phyloP scores from a whole-genome alignment of 2,888 invertebrate species.

The Lithosia quadra region DNA sequence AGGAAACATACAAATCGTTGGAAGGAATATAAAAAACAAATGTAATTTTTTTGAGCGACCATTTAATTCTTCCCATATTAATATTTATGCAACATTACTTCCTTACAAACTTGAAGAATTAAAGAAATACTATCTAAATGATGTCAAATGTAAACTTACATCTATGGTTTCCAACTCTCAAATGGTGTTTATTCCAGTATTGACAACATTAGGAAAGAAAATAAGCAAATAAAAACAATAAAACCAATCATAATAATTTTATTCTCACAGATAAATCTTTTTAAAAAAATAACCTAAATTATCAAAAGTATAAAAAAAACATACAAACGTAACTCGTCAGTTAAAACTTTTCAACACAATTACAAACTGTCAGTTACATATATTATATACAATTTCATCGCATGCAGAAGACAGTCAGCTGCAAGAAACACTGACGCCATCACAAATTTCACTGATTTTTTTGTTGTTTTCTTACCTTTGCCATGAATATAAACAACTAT shows the following conservation, averaged over 20 bases:
- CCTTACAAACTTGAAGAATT: constrained; percentile 1
- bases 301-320: neutral
- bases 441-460: too few species aligned
- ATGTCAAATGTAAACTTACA: constrained; percentile 2
- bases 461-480: too few species aligned
- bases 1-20: constrained; percentile 1
- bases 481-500: too few species aligned
- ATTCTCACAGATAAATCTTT: too few species aligned
- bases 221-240: neutral
- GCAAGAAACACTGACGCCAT: too few species aligned
- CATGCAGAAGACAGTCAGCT: too few species aligned
- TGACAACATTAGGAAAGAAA: neutral
- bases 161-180: neutral
- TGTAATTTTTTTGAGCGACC: constrained; percentile 11
- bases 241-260: too few species aligned
- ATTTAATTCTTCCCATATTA: constrained; percentile 11
- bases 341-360: neutral
- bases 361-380: too few species aligned
- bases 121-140: neutral
- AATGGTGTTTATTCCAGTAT: constrained; percentile 4
- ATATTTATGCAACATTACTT: constrained; percentile 9
- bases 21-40: constrained; percentile 13
- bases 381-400: too few species aligned
- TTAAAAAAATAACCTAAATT: too few species aligned
- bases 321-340: neutral